A percentile compares a stretch with the other conserved stretches of the same genome.
Evolutionary conservation across 2,888 invertebrate genomes (phyloP).

Genomic region (Acrobasis suavella): DNA sequence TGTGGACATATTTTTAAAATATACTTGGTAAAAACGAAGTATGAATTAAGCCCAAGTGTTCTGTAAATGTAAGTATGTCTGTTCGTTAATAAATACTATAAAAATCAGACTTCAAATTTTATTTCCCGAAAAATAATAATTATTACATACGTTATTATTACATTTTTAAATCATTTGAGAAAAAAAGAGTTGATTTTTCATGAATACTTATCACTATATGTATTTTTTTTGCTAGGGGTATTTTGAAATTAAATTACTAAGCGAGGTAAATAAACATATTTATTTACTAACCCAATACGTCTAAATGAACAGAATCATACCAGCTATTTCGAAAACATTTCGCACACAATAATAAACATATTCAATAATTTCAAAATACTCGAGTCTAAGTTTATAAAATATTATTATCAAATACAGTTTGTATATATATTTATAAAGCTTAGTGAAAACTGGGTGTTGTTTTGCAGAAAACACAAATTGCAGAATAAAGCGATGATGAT

Average conservation of each 20-base stretch:
- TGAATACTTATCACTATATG: too few species aligned
- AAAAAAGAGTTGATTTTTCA: too few species aligned
- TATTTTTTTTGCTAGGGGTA: too few species aligned
- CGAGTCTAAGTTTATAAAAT: constrained; percentile 26
- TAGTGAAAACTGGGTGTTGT: neutral
- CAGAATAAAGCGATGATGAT: neutral
- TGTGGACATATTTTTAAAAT: constrained; percentile 1
- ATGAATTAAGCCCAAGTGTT: constrained; percentile 30
- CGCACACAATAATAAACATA: constrained; percentile 23
- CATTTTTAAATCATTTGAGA: too few species aligned
- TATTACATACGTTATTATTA: too few species aligned
- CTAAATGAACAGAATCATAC: constrained; percentile 3
- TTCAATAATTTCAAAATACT: constrained; percentile 6
- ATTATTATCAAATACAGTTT: constrained; percentile 26
- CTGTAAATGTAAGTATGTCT: constrained; percentile 47
- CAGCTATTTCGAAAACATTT: constrained; percentile 11
- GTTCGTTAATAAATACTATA: constrained; percentile 52
- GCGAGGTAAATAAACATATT: constrained; percentile 26
- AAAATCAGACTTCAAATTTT: neutral
- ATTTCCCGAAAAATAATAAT: neutral
- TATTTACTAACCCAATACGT: constrained; percentile 18
- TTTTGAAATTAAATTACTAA: neutral
- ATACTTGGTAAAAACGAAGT: neutral
- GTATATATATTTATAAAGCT: constrained; percentile 15
- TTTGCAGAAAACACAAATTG: neutral